A percentile compares a stretch with the other conserved stretches of the same genome.
phyloP scores from a whole-genome alignment of 2,888 invertebrate genomes.

The Leptopilina myrica region DNA sequence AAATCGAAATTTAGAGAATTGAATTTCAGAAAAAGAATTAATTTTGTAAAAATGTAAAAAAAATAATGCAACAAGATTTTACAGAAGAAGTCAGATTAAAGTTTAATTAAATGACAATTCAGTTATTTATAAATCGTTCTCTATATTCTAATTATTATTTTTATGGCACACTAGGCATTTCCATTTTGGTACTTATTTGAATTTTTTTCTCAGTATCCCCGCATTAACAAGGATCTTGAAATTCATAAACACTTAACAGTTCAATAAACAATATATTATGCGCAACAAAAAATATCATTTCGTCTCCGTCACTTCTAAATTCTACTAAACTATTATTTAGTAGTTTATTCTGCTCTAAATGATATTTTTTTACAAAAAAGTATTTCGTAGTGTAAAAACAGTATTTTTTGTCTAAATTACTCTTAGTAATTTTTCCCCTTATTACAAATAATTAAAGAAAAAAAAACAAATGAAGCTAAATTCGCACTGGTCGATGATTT shows the following conservation, averaged over 20 bases:
- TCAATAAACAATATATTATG: conserved; percentile 58
- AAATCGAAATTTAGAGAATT: too few relatives aligned
- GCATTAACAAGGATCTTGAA: conserved; percentile 47
- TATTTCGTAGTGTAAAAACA: background rate
- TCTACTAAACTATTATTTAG: too few relatives aligned
- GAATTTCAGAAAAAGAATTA: too few relatives aligned
- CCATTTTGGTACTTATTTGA: conserved; percentile 8
- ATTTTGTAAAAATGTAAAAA: too few relatives aligned
- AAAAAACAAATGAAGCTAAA: background rate
- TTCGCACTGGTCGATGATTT: conserved; percentile 21
- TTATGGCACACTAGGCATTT: conserved; percentile 35
- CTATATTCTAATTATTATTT: conserved; percentile 3
- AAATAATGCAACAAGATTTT: too few relatives aligned
- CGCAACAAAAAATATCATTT: conserved; percentile 44
- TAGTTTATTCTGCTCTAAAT: background rate
- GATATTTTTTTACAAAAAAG: conserved; percentile 3
- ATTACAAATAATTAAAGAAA: background rate
- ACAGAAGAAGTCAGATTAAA: too few relatives aligned
- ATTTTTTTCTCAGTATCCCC: too few relatives aligned
- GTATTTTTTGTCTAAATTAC: too few relatives aligned
- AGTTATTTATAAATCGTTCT: background rate
- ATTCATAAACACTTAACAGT: conserved; percentile 54
- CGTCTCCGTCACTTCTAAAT: background rate
- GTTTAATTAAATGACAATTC: too few relatives aligned
- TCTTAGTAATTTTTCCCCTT: background rate